These are phyloP conservation scores for Dendrocincla tyrannina DNA, from an alignment of 2,797 vertebrate species.

Conservation along the genomic window DNA sequence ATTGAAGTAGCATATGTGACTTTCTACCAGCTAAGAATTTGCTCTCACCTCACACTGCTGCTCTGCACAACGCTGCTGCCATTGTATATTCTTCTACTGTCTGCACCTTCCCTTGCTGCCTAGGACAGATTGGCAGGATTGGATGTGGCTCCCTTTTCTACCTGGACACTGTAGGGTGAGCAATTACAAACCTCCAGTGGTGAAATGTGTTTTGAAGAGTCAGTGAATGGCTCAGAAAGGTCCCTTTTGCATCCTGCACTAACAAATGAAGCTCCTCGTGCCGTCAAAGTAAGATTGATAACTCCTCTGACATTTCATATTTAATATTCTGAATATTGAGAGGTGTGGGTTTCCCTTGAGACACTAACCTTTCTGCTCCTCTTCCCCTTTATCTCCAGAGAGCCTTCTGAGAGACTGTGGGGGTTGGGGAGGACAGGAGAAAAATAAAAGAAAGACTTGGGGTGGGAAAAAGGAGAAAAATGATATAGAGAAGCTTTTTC, in stretches of 20 bases:
- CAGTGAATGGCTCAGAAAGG: conserved; percentile 82
- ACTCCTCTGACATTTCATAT: conserved; percentile 86
- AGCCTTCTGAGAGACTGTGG: conserved; percentile 44
- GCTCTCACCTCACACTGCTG: not conserved
- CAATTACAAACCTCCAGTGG: conserved; percentile 70
- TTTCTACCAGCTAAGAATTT: not conserved
- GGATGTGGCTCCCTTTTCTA: not conserved
- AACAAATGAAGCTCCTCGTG: conserved; percentile 84
- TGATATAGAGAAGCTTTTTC: conserved; percentile 28
- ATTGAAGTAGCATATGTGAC: not conserved
- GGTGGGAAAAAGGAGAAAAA: conserved; percentile 60
- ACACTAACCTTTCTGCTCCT: conserved; percentile 62
- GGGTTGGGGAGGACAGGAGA: not conserved
- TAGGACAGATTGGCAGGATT: not conserved
- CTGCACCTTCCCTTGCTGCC: not conserved
- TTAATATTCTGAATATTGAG: conserved; percentile 89
- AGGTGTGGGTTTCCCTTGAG: conserved; percentile 80
- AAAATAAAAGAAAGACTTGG: not conserved
- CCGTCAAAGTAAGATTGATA: conserved; percentile 94
- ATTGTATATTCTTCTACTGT: not conserved
- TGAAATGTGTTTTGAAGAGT: conserved; percentile 88
- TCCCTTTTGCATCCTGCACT: conserved; percentile 79
- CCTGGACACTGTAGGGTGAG: conserved; percentile 41
- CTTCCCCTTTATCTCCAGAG: conserved; percentile 52
- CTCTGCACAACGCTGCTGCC: not conserved